A percentile compares a stretch with the other conserved stretches of the same genome.
These are phyloP conservation scores for Odobenus rosmarus DNA, from an alignment of 2,113 vertebrate species.

Conservation along the genomic window DNA sequence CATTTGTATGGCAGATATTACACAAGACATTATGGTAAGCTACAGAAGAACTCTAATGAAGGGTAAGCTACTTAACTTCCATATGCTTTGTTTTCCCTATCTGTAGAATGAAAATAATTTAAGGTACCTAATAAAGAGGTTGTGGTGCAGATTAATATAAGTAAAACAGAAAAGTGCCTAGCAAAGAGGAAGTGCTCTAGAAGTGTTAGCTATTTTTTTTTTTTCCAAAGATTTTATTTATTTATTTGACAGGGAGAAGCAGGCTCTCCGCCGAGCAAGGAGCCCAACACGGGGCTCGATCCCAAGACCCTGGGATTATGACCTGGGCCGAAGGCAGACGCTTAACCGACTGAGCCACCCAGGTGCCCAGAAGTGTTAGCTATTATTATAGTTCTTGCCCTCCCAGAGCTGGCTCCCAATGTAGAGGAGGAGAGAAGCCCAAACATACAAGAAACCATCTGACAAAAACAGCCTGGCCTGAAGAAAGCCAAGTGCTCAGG, in stretches of 20 bases:
- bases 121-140: neutral
- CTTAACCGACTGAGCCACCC: neutral
- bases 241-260: neutral
- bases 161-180: neutral
- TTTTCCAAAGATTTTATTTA: neutral
- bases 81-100: neutral
- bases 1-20: slow-evolving; percentile 27
- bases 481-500: slow-evolving; percentile 40
- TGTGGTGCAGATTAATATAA: neutral
- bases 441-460: slow-evolving; percentile 1
- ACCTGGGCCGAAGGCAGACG: neutral
- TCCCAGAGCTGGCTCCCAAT: neutral
- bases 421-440: neutral
- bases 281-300: neutral
- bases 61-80: slow-evolving; percentile 29
- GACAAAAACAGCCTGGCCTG: slow-evolving; percentile 1
- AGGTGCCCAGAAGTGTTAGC: neutral
- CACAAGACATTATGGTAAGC: neutral
- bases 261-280: neutral
- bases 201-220: neutral
- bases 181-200: neutral
- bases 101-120: slow-evolving; percentile 44
- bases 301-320: neutral
- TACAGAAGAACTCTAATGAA: neutral
- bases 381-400: neutral